Conservation (phyloP, 2,797 vertebrate species). For the Acipenser oxyrinchus region DNA sequence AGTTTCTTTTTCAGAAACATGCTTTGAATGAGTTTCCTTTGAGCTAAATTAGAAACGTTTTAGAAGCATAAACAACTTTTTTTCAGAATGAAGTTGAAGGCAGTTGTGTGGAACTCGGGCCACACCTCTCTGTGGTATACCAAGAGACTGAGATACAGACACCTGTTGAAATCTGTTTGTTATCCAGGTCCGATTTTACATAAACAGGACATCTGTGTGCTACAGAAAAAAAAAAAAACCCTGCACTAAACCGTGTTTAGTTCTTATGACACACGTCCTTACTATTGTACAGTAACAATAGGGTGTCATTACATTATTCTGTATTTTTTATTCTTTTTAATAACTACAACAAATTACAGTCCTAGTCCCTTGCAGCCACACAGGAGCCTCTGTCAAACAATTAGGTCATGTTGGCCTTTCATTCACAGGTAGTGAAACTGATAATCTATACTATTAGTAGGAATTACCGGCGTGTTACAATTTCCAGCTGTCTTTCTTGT, state of each 20-base stretch:
- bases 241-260: no score
- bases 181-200: background rate
- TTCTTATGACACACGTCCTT: no score
- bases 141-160: background rate
- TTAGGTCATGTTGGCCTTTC: constrained; percentile 11
- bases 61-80: no score
- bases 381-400: constrained; percentile 19
- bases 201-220: background rate
- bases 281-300: no score
- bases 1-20: no score
- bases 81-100: background rate
- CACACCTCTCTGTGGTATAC: constrained; percentile 1
- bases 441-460: constrained; percentile 19
- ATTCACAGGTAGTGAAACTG: constrained; percentile 14
- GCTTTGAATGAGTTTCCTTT: no score
- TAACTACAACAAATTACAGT: constrained; percentile 23
- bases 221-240: no score
- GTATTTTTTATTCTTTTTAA: background rate
- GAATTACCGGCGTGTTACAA: constrained; percentile 22
- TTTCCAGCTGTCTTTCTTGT: constrained; percentile 30
- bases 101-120: background rate
- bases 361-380: constrained; percentile 22
- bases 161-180: constrained; percentile 1
- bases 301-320: no score
- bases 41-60: no score